Evolutionary conservation across 2,888 invertebrate species (phyloP).

Genomic region (Deilephila elpenor): DNA sequence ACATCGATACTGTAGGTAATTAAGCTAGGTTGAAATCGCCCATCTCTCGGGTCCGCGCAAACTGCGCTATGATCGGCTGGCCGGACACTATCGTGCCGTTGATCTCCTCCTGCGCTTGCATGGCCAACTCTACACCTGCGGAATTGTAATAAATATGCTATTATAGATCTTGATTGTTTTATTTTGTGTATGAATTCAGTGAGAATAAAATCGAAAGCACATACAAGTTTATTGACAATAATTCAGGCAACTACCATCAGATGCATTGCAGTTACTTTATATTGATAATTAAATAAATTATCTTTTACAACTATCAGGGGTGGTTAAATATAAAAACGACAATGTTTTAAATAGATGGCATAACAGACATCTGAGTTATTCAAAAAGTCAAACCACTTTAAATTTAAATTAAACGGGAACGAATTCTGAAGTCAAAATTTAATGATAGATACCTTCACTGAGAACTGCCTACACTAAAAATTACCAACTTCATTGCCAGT

Average conservation of each 20-base stretch:
- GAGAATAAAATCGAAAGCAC: no score
- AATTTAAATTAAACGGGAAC: no score
- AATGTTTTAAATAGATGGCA: no score
- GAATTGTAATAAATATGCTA: slow-evolving; percentile 17
- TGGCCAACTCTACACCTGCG: slow-evolving; percentile 75
- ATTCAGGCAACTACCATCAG: no score
- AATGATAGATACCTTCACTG: neutral
- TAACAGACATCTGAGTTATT: no score
- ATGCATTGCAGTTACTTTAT: no score
- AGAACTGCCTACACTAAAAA: neutral
- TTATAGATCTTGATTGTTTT: neutral
- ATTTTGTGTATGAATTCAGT: neutral
- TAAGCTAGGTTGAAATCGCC: slow-evolving; percentile 30
- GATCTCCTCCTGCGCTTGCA: slow-evolving; percentile 76
- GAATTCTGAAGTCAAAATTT: no score
- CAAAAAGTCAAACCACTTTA: no score
- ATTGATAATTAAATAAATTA: no score
- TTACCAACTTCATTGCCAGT: neutral
- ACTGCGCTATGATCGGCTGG: slow-evolving; percentile 77
- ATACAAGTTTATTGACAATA: no score
- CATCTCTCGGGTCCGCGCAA: slow-evolving; percentile 63
- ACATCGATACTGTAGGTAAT: neutral
- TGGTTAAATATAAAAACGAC: no score
- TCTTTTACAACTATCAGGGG: no score
- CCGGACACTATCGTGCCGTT: slow-evolving; percentile 82